Base-by-base conservation (phyloP, 2,888 invertebrate genomes). In the Glaucopsyche alexis region DNA sequence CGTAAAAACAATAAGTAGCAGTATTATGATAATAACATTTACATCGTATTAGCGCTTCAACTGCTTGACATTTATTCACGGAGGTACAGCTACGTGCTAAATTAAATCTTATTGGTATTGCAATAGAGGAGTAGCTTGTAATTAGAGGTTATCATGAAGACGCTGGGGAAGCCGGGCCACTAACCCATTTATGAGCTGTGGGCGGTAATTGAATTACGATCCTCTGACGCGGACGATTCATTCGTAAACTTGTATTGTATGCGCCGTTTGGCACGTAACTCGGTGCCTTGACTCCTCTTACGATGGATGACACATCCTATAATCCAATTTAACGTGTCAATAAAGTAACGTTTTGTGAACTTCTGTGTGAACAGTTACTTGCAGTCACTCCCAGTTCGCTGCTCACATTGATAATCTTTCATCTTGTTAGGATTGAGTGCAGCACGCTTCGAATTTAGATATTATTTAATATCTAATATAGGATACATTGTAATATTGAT, bases 141-240 rank as follows among this genome's bases (percentile, higher is more conserved):
- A n/a, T n/a, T n/a, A n/a, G n/a, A n/a, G 14, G 38, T 42, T 65
- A 42, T 55, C 52, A 47, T 8, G 55, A 47, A 45, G 45, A 64
- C 67, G 72, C 52, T 67, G 77, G 78, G 77, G 79, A 81, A 80
- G 80, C 80, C 81, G 79, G 80, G 82, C 81, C 79, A 79, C 79
- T 83, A 83, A 83, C 83, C 83, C 82, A 81, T 83, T 82, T 83
- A 82, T 80, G 78, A 77, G 78, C 75, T 73, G 79, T 79, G 79
- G 80, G 81, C 78, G 79, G 79, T 82, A 82, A 83, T 83, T 80
- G 80, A 80, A 82, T 83, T 82, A 83, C 77, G 74, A 76, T 77
- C 76, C 76, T 77, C 77, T 76, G 76, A 77, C 80, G 77, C 77
- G 75, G 77, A 78, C 77, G 73, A 77, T 76, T 78, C 77, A 76